Conservation (phyloP, 1,140 invertebrate genomes). For the Listronotus oregonensis region DNA sequence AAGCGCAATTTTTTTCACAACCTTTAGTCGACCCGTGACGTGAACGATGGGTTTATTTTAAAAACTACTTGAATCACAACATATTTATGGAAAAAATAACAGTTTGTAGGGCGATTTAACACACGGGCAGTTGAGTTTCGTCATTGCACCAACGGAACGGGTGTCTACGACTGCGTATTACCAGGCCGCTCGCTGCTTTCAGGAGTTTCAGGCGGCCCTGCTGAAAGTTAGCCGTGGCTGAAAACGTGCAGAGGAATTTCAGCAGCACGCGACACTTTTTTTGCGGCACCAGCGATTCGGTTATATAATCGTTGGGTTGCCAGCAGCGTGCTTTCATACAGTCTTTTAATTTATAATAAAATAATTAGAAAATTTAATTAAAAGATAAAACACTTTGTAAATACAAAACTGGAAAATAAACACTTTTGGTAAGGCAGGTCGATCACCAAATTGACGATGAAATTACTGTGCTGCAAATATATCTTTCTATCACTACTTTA, state of each 20-base stretch:
- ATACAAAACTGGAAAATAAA: too few species aligned
- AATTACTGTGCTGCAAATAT: too few species aligned
- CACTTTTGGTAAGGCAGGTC: too few species aligned
- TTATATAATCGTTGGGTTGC: background rate
- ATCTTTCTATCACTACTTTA: too few species aligned
- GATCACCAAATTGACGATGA: too few species aligned
- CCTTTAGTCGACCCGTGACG: conserved; percentile 17
- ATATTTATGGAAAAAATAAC: conserved; percentile 41
- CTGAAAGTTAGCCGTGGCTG: conserved; percentile 12
- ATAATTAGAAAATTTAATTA: too few species aligned
- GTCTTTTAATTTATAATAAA: too few species aligned
- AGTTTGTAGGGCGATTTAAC: conserved; percentile 40
- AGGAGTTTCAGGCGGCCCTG: conserved; percentile 16
- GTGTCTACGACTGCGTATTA: conserved; percentile 22
- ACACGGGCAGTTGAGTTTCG: conserved; percentile 42
- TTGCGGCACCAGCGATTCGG: background rate
- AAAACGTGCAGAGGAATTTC: conserved; percentile 25
- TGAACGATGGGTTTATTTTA: conserved; percentile 12
- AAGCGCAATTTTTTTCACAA: conserved; percentile 29
- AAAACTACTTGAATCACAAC: conserved; percentile 40
- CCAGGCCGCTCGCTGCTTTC: conserved; percentile 45
- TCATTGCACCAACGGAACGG: conserved; percentile 41
- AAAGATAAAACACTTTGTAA: too few species aligned
- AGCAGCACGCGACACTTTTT: conserved; percentile 25
- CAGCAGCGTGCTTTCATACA: background rate